phyloP scores from a whole-genome alignment of 2,888 invertebrate species.

The Eulithis prunata region DNA sequence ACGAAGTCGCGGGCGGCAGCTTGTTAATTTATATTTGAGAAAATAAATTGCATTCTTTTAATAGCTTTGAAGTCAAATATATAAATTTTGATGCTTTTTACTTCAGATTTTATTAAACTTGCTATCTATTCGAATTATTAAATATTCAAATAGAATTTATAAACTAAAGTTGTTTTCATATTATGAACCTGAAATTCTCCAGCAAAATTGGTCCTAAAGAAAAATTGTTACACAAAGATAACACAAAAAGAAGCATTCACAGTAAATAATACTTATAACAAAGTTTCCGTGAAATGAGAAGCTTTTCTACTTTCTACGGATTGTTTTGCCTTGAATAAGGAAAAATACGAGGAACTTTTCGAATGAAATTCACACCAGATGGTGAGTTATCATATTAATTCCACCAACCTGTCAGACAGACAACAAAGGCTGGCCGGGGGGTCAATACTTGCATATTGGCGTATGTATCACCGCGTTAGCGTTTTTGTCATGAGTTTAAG shows the following conservation, averaged over 20 bases:
- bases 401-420: background rate
- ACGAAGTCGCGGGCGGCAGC: no score
- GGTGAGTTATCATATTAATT: background rate
- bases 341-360: background rate
- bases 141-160: background rate
- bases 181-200: background rate
- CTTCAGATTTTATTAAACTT: background rate
- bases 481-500: no score
- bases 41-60: slow-evolving; percentile 8
- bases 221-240: slow-evolving; percentile 12
- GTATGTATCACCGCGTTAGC: no score
- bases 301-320: slow-evolving; percentile 8
- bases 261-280: slow-evolving; percentile 15
- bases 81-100: background rate
- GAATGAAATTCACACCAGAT: background rate
- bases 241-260: slow-evolving; percentile 13
- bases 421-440: background rate
- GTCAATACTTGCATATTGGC: no score
- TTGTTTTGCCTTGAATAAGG: slow-evolving; percentile 6
- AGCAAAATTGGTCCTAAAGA: background rate
- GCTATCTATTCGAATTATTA: background rate
- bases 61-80: background rate
- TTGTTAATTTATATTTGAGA: slow-evolving; percentile 16
- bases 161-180: background rate
- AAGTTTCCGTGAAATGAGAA: slow-evolving; percentile 19